A percentile compares a stretch with the other conserved stretches of the same genome.
phyloP scores from a whole-genome alignment of 2,113 vertebrate genomes.

The Pseudonaja textilis region DNA sequence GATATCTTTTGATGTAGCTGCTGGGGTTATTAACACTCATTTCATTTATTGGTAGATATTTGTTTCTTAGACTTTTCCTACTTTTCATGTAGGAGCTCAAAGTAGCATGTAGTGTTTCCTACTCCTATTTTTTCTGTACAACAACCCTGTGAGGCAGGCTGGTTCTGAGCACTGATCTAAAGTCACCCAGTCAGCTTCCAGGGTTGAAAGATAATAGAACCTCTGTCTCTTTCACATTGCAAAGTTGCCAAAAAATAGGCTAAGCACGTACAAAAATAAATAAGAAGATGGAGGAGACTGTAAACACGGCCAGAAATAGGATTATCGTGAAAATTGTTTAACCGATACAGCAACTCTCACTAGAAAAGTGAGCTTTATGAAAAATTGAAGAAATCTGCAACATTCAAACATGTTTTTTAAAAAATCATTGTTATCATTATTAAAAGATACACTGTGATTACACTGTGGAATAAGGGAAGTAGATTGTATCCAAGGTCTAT shows the following conservation, averaged over 20 bases:
- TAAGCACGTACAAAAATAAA: not conserved
- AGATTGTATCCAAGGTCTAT: constrained; percentile 17
- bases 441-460: not conserved
- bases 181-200: not conserved
- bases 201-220: not conserved
- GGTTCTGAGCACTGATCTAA: not conserved
- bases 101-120: not conserved
- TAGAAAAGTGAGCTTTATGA: not conserved
- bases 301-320: not conserved
- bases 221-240: not conserved
- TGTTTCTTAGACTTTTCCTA: not conserved
- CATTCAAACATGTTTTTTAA: not conserved
- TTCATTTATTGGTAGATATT: not conserved
- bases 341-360: not conserved
- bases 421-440: not conserved
- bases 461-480: not conserved
- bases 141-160: not conserved
- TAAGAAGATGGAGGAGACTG: not conserved
- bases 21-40: not conserved
- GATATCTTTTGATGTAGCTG: not conserved
- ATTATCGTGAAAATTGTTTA: not conserved
- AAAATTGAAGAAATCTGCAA: not conserved
- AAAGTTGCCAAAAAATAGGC: not conserved
- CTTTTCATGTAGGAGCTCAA: not conserved
- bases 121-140: not conserved